Evolutionary conservation across 2,113 vertebrate genomes (phyloP), one percentile per base, ranked within the genome.

Genomic region (Octodon degus): DNA sequence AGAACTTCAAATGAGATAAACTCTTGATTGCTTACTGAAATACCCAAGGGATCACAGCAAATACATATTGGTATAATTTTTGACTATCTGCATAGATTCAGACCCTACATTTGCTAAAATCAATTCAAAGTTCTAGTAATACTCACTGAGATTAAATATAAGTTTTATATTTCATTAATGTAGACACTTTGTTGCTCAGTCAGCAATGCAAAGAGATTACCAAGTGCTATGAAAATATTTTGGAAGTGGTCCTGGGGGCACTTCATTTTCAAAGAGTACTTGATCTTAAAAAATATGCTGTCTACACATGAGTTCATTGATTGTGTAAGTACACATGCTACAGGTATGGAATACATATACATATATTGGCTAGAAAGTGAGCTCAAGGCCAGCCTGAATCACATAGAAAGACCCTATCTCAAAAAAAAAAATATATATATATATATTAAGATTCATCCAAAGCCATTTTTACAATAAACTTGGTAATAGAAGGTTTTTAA

Each of bases 21-120:
- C 0, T 43, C 34, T 50, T 90, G 34, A 34, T 95, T 95, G 16
- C 24, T 89, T 89, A 86, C 50, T 72, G 20, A 96, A 96, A 85
- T 80, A 65, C 25, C 17, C 20, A 24, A 83, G 13, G 32, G 13
- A 58, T 82, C 40, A 93, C 5, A 76, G 0, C 43, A 91, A 74
- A 85, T 19, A 4, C 50, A 65, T 84, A 82, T 37, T 79, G 47
- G 11, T 88, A 79, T 1, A 34, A 58, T 80, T 74, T 91, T 43
- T 20, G 79, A 60, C 0, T 63, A 17, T 79, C 43, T 84, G 19
- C 24, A 25, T 47, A 34, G 30, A 83, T 70, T 34, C 3, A 87
- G 10, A n/a, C 20, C 2, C 14, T 58, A 94, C 68, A 20, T 47
- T 50, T 85, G 13, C 34, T 85, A 67, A 92, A 92, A 90, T 62